Base-by-base conservation (phyloP, 1,140 invertebrate genomes). In the Gryllus bimaculatus region DNA sequence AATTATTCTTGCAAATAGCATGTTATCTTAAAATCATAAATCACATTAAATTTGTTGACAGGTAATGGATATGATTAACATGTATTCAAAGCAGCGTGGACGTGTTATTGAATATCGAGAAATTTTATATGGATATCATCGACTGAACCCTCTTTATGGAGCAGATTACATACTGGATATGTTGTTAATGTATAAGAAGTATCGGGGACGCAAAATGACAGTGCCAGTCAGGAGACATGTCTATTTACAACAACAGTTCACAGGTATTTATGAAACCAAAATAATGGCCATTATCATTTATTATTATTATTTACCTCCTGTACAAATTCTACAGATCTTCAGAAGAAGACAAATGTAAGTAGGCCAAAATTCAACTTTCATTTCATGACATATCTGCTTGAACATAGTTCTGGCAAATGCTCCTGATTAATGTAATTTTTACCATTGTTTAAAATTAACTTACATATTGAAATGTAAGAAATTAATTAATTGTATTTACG, bases 101-200 rank as follows among this genome's bases (percentile, higher is more conserved):
- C 89, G 98, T 18, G 90, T 97, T 7, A 96, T 99, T 76, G 97
- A 99, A 85, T 99, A 98, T 86, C 94, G 96, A 83, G 95, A 97
- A 83, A 90, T 98, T 74, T 89, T 98, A 47, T 99, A 99, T 86
- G 98, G 96, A 0, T 99, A 99, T 86, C 91, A 92, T 76, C 87
- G 96, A 66, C 86, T 96, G 77, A 91, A 97, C 84, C n/a, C 96
- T 0, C 82, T 93, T 20, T 91, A 94, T 84, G 97, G 97, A 0
- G 93, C 93, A 15, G 96, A 99, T 85, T 94, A 96, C 81, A 93
- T 99, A 82, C 87, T 99, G 21, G 98, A 99, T 86, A 87, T 99
- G 81, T 88, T 98, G 74, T 87, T 99, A 10, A 93, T 95, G 74
- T 99, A 99, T 86, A 92, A 94, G 81, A 96, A 98, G 84, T 98